phyloP scores from a whole-genome alignment of 1,140 invertebrate species.

The Tachypleus tridentatus region DNA sequence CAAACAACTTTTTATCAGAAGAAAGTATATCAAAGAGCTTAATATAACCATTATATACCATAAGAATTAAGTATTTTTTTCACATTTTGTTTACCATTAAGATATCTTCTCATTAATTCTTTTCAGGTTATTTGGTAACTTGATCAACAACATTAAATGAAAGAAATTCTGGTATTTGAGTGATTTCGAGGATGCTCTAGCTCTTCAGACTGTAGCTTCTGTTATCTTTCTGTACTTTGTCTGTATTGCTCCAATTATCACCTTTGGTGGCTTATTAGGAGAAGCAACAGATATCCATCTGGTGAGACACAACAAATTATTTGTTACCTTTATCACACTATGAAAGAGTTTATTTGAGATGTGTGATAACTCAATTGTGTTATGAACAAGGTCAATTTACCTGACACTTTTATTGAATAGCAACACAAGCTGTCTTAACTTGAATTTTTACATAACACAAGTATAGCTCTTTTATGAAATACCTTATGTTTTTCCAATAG shows the following conservation, averaged over 20 bases:
- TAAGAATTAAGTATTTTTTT: too few relatives aligned
- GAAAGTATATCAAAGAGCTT: too few relatives aligned
- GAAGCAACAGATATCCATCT: conserved; percentile 93
- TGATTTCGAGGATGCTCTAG: conserved; percentile 67
- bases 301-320: conserved; percentile 33
- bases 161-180: conserved; percentile 64
- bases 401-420: background rate
- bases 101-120: too few relatives aligned
- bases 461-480: too few relatives aligned
- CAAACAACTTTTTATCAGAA: too few relatives aligned
- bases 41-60: too few relatives aligned
- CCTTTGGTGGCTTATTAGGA: conserved; percentile 89
- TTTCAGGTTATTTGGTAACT: conserved; percentile 63
- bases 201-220: conserved; percentile 87
- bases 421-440: background rate
- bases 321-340: too few relatives aligned
- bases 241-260: conserved; percentile 93
- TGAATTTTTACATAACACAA: too few relatives aligned
- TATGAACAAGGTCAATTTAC: background rate
- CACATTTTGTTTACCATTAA: too few relatives aligned
- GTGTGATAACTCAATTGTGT: too few relatives aligned
- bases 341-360: too few relatives aligned
- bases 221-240: conserved; percentile 97
- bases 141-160: conserved; percentile 86
- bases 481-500: too few relatives aligned